Percentiles rank a stretch among this genome's conserved stretches.
Conservation (phyloP, 1,140 invertebrate genomes). For the Schlechtendalia chinensis region DNA sequence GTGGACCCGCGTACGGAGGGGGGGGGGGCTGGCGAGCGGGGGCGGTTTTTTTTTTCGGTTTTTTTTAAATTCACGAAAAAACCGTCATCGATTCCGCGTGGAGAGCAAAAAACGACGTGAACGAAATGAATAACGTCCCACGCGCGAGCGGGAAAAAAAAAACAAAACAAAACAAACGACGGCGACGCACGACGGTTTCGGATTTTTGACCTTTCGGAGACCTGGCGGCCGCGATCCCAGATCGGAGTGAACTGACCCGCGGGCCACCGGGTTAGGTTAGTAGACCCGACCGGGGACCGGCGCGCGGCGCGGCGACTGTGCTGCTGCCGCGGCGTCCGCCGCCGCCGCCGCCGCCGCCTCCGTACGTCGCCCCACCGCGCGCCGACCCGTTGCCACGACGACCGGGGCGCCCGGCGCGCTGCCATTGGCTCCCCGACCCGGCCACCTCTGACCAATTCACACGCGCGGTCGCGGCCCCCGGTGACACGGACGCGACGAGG, state of each 20-base stretch:
- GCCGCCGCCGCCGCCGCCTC: conserved; percentile 15
- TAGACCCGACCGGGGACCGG: conserved; percentile 49
- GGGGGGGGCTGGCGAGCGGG: too few species aligned
- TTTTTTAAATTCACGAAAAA: too few species aligned
- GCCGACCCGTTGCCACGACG: not conserved
- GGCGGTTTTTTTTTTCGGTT: not conserved
- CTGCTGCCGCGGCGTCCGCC: conserved; percentile 34
- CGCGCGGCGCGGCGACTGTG: conserved; percentile 40
- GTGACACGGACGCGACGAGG: conserved; percentile 18
- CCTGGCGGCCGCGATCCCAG: conserved; percentile 49
- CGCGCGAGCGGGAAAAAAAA: too few species aligned
- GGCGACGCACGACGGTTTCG: conserved; percentile 28
- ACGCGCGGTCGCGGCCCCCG: conserved; percentile 47
- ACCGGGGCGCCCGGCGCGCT: conserved; percentile 30
- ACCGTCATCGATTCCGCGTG: too few species aligned
- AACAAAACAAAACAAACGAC: too few species aligned
- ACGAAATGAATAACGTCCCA: not conserved
- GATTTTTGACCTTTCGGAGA: conserved; percentile 48
- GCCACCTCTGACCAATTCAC: conserved; percentile 49
- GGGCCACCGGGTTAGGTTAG: conserved; percentile 50
- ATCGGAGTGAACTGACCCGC: conserved; percentile 49
- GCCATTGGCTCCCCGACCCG: conserved; percentile 46
- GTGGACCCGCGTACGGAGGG: too few species aligned
- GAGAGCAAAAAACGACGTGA: too few species aligned
- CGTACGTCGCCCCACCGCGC: conserved; percentile 12